phyloP scores from a whole-genome alignment of 2,113 vertebrate species.

The Callionymus lyra region DNA sequence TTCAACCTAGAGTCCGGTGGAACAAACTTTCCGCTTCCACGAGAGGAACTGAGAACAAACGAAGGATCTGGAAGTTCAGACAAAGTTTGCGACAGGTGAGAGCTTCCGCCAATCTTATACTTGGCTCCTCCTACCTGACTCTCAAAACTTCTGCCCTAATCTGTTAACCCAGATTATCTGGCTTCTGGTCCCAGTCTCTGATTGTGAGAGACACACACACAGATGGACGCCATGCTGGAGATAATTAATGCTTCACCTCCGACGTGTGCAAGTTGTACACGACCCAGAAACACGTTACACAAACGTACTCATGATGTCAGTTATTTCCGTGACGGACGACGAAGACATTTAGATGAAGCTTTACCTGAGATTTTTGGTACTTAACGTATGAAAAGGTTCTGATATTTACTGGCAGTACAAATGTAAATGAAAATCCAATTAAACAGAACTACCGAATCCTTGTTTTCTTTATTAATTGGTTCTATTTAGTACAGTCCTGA shows the following conservation, averaged over 20 bases:
- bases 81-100: constrained; percentile 3
- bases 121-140: constrained; percentile 29
- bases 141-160: constrained; percentile 64
- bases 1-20: constrained; percentile 11
- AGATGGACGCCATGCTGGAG: constrained; percentile 64
- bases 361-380: too few species aligned
- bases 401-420: too few species aligned
- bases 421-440: too few species aligned
- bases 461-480: too few species aligned
- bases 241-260: constrained; percentile 41
- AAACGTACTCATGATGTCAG: too few species aligned
- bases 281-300: neutral
- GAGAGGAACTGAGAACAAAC: too few species aligned
- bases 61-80: neutral
- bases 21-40: too few species aligned
- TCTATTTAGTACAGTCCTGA: too few species aligned
- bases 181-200: constrained; percentile 30
- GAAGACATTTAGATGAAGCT: too few species aligned
- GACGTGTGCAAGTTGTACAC: constrained; percentile 14
- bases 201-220: constrained; percentile 31
- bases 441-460: too few species aligned
- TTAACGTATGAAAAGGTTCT: too few species aligned
- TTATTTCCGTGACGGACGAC: too few species aligned
- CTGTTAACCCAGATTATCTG: constrained; percentile 81
- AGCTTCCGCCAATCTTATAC: constrained; percentile 14